Base-by-base conservation (phyloP, 1,140 invertebrate species). In the Diorhabda carinulata region DNA sequence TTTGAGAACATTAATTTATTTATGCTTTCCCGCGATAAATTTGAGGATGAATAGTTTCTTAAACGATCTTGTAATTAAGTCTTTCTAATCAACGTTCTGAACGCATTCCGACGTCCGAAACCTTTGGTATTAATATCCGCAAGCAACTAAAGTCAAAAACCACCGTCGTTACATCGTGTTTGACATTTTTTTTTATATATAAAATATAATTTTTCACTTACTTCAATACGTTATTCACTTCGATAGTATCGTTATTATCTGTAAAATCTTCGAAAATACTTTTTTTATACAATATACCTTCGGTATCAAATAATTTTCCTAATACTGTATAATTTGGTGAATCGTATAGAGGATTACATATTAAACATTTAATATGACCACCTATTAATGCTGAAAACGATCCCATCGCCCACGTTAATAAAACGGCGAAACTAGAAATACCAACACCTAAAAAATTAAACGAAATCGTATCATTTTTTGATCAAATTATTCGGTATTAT, bases 341-440 rank as follows among this genome's bases (percentile, higher is more conserved):
- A 60, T 88, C 87, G 77, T 88, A 87, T 3, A 90, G 78, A 0
- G 88, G 83, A 60, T 86, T 83, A 70, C 89, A 91, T 9, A 90
- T 79, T 69, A 88, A 87, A 10, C 86, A 80, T 81, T 88, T 81
- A 58, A 82, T 83, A 70, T 86, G 84, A 45, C 83, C 83, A 42
- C 84, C 82, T 41, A 84, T 78, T 10, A 86, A 73, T 70, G 86
- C 83, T 5, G 82, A 75, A 6, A 81, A 77, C 25, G 81, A 82
- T 64, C 84, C 81, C 47, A 82, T 69, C 43, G 73, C 68, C 85
- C 85, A 86, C 10, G 84, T 67, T 56, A 83, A 70, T 3, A 86
- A 74, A 57, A 83, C 81, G 43, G 80, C 69, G 52, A 84, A 74
- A 70, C 83, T 84, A 52, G 83, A 76, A 73, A 84, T 78, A 57